Evolutionary conservation across 2,797 vertebrate genomes (phyloP), one percentile per base, ranked within the genome.

Genomic region (Oceanodroma leucorhoa): DNA sequence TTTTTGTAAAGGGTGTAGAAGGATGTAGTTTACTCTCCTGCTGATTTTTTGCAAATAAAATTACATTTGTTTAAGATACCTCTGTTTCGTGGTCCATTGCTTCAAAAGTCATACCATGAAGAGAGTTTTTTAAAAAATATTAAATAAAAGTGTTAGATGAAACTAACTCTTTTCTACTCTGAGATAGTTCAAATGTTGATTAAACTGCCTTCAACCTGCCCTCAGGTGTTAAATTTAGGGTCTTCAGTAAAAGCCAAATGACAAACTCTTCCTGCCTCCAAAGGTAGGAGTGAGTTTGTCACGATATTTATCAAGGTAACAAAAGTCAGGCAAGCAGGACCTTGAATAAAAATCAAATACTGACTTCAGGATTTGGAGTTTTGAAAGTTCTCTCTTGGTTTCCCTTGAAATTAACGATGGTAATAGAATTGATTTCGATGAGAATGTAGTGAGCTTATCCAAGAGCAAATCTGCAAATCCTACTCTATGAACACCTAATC

Each of bases 401-500:
- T 89, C 70, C 43, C 40, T 87, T 89, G 67, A 93, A 93, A 93
- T 87, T 82, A 90, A 83, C 62, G 58, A 82, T 64, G 57, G 30
- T 32, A 87, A 60, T 40, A 73, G 66, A 87, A 89, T 29, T 85
- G 73, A 94, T 91, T 95, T 95, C 22, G 5, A 41, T 83, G 81
- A 85, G 78, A 95, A 92, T 64, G 57, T 45, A 93, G 55, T 50
- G 41, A 91, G 1, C 1, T 85, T 89, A 95, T 88, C 71, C 34
- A 73, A 91, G 60, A 94, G 15, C 30, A 92, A 66, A 87, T 90
- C 90, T 70, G 36, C 32, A 92, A 95, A 93, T 92, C 87, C 67
- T 89, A 29, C 30, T 77, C 86, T 87, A 80, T 89, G 81, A 91
- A 92, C 81, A 78, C 12, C 45, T 96, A 94, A 94, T 94, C 87